These are phyloP conservation scores for Crypturellus undulatus DNA, from an alignment of 2,113 vertebrate species.

Conservation along the genomic window DNA sequence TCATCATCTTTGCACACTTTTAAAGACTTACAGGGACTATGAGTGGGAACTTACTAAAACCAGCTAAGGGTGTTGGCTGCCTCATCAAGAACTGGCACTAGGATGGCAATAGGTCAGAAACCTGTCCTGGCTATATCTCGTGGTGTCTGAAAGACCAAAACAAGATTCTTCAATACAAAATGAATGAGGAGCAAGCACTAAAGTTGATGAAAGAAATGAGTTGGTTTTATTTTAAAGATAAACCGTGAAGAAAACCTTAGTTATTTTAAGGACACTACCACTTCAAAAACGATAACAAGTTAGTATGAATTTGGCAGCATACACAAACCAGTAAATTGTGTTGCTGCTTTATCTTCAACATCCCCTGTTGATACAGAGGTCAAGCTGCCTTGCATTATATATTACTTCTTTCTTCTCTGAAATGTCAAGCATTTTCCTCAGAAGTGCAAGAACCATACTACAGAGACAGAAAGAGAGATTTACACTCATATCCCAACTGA, in stretches of 20 bases:
- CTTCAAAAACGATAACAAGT: neutral
- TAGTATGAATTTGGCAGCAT: neutral
- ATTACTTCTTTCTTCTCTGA: neutral
- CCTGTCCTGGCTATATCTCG: neutral
- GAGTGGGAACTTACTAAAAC: neutral
- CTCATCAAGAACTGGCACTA: neutral
- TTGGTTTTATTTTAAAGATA: neutral
- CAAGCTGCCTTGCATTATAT: neutral
- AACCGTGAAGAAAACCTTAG: neutral
- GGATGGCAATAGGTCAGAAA: neutral
- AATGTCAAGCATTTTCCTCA: neutral
- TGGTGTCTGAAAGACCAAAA: neutral
- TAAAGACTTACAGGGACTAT: neutral
- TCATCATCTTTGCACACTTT: neutral
- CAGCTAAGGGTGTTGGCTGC: neutral
- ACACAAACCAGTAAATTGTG: neutral
- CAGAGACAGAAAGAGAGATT: neutral
- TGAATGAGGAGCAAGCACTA: neutral
- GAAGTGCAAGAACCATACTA: neutral
- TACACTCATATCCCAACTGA: neutral
- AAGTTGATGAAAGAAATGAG: neutral
- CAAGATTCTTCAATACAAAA: neutral
- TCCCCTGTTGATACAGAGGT: accelerated
- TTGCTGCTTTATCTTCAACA: neutral
- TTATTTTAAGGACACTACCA: neutral